Evolutionary conservation across 2,888 invertebrate species (phyloP), one percentile per base, ranked within the genome.

Genomic region (Bellardia bayeri): DNA sequence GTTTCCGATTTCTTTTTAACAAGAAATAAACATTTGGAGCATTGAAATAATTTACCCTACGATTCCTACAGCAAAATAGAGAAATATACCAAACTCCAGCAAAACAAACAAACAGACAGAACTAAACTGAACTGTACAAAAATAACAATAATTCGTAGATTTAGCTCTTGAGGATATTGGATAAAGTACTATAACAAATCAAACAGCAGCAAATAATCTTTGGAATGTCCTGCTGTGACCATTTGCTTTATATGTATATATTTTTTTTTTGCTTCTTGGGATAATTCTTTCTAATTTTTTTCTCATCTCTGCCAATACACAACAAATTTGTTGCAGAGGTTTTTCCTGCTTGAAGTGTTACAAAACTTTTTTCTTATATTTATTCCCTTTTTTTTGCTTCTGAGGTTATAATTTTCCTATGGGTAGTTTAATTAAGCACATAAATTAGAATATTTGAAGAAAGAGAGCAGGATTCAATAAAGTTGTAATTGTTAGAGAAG

Each of bases 1-100:
- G 87, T 87, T 87, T 87, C 84, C 81, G 84, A 87, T 84, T 84
- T 87, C 84, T 72, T 87, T 84, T 80, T 66, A 84, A 84, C 84
- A 78, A 87, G 61, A 81, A 84, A 61, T 58, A 87, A 84, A 84
- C 84, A 87, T 78, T 87, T 81, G 66, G 81, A 72, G 74, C 61
- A 79, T 81, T 66, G 66, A 84, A 81, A 87, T 84, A 81, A 84
- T 87, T 87, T 87, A 87, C 84, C 84, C 83, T 61, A 66, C 69
- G n/a, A 63, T 69, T 82, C 30, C 4, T 64, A 33, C 3, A 71
- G 66, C 6, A 71, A 40, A 56, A 68, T 45, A 16, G 45, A 14
- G 3, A 74, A 63, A 63, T 49, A 42, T 72, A 76, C 51, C 37
- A 61, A 63, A n/a, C 63, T 5, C 14, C 61, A 61, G 61, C 61